Evolutionary conservation across 1,140 invertebrate genomes (phyloP).

Genomic region (Zaprionus davidi): DNA sequence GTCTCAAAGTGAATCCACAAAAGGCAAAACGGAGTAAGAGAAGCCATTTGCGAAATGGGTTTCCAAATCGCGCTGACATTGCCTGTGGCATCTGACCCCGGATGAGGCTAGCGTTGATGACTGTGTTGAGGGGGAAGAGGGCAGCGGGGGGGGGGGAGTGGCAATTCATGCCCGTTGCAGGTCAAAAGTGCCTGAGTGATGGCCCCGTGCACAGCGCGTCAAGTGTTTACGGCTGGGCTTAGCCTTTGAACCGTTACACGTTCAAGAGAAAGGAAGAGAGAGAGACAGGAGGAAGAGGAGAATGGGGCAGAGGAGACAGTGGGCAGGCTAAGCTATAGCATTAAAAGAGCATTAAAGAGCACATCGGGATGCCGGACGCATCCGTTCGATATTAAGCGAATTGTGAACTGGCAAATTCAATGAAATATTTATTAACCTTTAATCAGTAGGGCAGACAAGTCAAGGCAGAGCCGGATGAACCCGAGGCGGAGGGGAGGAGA

Average conservation of each 20-base stretch:
- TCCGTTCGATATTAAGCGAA: slow-evolving; percentile 41
- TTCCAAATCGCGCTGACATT: background rate
- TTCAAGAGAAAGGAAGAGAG: background rate
- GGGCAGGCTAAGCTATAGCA: background rate
- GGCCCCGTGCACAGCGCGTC: slow-evolving; percentile 18
- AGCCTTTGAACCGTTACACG: slow-evolving; percentile 20
- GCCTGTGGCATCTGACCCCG: background rate
- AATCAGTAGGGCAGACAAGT: slow-evolving; percentile 22
- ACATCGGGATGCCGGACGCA: slow-evolving; percentile 36
- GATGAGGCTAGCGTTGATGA: background rate
- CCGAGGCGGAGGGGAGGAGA: background rate
- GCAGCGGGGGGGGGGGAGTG: background rate
- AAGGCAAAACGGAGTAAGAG: background rate
- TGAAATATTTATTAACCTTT: slow-evolving; percentile 54
- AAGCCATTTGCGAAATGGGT: slow-evolving; percentile 19
- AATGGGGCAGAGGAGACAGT: background rate
- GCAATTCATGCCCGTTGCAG: background rate
- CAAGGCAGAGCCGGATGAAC: background rate
- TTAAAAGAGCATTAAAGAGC: slow-evolving; percentile 43
- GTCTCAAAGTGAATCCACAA: background rate
- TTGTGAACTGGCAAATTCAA: slow-evolving; percentile 46
- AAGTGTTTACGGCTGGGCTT: slow-evolving; percentile 28
- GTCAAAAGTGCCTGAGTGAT: slow-evolving; percentile 24
- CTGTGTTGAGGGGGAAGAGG: background rate
- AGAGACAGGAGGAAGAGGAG: background rate